phyloP scores from a whole-genome alignment of 2,113 vertebrate species.

The Carassius gibelio region DNA sequence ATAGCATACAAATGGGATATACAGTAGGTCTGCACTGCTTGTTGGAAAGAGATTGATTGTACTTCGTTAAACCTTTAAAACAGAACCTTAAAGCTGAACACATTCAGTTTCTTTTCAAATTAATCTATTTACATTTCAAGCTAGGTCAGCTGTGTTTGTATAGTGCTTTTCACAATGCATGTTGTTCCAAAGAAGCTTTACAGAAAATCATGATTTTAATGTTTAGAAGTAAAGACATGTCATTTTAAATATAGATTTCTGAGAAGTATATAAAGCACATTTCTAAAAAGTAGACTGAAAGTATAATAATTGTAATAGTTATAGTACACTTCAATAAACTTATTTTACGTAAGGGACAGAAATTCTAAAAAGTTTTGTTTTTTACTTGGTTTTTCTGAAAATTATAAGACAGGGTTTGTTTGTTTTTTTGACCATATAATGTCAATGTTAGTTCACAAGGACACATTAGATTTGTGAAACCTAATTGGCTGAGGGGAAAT shows the following conservation, averaged over 20 bases:
- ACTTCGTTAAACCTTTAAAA: neutral
- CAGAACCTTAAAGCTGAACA: neutral
- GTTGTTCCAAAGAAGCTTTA: no score
- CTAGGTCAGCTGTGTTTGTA: no score
- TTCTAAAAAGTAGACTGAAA: no score
- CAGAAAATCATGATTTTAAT: no score
- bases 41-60: neutral
- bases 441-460: conserved; percentile 11
- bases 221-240: neutral
- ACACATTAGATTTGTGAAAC: conserved; percentile 16
- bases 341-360: no score
- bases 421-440: neutral
- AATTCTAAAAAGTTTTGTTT: neutral
- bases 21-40: neutral
- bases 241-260: no score
- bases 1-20: neutral
- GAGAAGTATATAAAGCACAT: no score
- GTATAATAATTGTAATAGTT: no score
- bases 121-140: neutral
- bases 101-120: neutral
- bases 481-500: neutral
- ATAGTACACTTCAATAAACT: no score
- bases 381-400: neutral
- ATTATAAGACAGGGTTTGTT: neutral
- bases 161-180: no score